A percentile compares a stretch with the other conserved stretches of the same genome.
Evolutionary conservation across 1,140 invertebrate genomes (phyloP).

Genomic region (Magallana gigas): DNA sequence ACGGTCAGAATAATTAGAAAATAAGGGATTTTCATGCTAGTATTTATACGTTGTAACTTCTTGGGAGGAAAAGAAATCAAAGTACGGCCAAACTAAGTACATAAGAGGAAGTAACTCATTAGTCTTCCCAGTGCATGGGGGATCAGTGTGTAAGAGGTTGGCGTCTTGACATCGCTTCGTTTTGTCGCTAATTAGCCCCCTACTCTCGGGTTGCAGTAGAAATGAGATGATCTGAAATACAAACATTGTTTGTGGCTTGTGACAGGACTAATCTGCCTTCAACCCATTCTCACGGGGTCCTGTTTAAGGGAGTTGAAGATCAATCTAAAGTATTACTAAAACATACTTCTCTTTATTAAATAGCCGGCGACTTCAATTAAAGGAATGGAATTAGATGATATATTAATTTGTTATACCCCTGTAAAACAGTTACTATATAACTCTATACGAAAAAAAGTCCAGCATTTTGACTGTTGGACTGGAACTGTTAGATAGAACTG

Average conservation of each 20-base stretch:
- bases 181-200: constrained; percentile 7
- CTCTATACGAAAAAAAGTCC: no score
- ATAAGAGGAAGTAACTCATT: neutral
- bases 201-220: neutral
- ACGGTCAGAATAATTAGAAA: neutral
- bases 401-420: no score
- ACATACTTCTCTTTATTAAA: no score
- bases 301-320: no score
- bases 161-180: constrained; percentile 8
- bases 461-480: no score
- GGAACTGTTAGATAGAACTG: no score
- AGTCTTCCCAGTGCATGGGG: neutral
- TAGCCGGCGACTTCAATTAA: no score
- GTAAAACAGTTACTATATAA: no score
- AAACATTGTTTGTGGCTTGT: neutral
- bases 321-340: no score
- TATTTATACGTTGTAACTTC: constrained; percentile 4
- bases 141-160: neutral
- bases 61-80: neutral
- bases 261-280: neutral
- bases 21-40: neutral
- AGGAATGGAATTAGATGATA: no score
- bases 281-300: neutral
- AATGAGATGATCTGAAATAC: constrained; percentile 8
- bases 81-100: constrained; percentile 14